Conservation (phyloP, 2,888 invertebrate species). For the Yponomeuta malinellus region DNA sequence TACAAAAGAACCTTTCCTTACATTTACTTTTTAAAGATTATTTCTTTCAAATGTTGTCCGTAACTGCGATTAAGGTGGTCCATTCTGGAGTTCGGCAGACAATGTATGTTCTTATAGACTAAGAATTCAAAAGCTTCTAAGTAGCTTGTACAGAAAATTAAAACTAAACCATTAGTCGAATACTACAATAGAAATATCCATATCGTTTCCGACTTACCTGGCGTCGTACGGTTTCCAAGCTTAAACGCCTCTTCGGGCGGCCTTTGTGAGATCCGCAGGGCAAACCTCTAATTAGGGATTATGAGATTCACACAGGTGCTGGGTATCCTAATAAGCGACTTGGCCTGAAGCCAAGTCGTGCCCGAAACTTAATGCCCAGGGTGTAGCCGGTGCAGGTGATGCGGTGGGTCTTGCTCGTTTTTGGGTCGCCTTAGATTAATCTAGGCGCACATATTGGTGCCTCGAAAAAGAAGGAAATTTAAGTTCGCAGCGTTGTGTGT, state of each 20-base stretch:
- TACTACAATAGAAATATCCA: no score
- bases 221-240: slow-evolving; percentile 29
- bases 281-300: slow-evolving; percentile 75
- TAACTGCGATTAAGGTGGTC: no score
- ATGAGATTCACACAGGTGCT: slow-evolving; percentile 75
- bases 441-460: slow-evolving; percentile 39
- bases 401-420: slow-evolving; percentile 41
- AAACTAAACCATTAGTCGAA: no score
- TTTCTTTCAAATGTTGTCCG: no score
- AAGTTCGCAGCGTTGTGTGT: neutral
- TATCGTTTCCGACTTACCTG: no score
- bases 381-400: slow-evolving; percentile 64
- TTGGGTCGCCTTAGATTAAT: slow-evolving; percentile 47
- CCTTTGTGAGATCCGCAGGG: slow-evolving; percentile 62
- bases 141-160: no score
- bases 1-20: no score
- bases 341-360: slow-evolving; percentile 70
- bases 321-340: slow-evolving; percentile 69
- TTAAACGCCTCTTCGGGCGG: slow-evolving; percentile 22
- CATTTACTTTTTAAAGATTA: no score
- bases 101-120: no score
- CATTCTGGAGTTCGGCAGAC: no score
- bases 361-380: slow-evolving; percentile 60
- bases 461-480: neutral
- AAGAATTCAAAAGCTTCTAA: no score